Evolutionary conservation across 2,888 invertebrate species (phyloP), one percentile per base, ranked within the genome.

Genomic region (Lymantria dispar): DNA sequence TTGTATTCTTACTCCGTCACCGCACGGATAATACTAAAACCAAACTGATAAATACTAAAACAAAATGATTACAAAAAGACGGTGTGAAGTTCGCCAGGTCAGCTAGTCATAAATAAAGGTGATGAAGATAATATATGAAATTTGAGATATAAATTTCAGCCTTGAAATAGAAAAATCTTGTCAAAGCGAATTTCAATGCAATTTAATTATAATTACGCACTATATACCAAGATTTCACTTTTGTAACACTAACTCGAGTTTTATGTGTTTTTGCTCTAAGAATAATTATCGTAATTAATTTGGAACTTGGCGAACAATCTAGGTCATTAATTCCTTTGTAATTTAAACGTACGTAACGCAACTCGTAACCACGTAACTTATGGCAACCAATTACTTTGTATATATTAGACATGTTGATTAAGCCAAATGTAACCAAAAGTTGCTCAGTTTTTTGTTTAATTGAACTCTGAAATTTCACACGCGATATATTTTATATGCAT

Each of bases 381-480:
- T 29, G 33, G 12, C 14, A 31, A 33, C 43, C 12, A 43, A 13
- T 43, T 31, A 7, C 13, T 13, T 31, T 43, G 13, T 13, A n/a
- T 8, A 30, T 33, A 11, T 8, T 11, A 12, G 8, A 43, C 2
- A 29, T 7, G 33, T 33, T 33, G 33, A 10, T 33, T 10, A 33
- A 22, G 22, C 22, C 22, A 22, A 22, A 22, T 22, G 22, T 22
- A 22, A 22, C 22, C 22, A 22, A 22, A 22, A 22, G 22, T 22
- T 22, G n/a, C n/a, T n/a, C n/a, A n/a, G n/a, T n/a, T n/a, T n/a
- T 5, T 3, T 22, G 5, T 22, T 22, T 45, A 48, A 60, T 41
- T 43, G 57, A 44, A 50, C 49, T 51, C 45, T 46, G 55, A 60
- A 64, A 22, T 22, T 22, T 22, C 22, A 22, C 22, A 22, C 5